Base-by-base conservation (phyloP, 2,797 vertebrate species). In the Bryconaethiops microstoma region DNA sequence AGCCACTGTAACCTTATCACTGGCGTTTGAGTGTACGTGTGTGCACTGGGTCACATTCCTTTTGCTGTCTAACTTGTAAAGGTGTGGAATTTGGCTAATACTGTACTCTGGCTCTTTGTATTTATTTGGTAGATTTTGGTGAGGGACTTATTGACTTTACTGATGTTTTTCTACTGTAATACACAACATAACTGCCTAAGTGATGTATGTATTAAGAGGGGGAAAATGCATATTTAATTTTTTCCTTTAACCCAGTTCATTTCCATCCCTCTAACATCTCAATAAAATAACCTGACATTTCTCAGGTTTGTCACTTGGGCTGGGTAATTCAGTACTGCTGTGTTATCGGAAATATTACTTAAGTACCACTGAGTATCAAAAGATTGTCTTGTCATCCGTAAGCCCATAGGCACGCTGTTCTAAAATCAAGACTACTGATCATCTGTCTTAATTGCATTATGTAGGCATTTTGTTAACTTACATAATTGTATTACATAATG, bases 41-140 rank as follows among this genome's bases (percentile, higher is more conserved):
- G 62, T 64, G 12, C 64, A 54, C n/a, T 35, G 19, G 70, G 76
- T 45, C 48, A 60, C 71, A 78, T 70, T 74, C 2, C 21, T 77
- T 48, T 69, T 62, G 16, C 35, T n/a, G 16, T 77, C 39, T 67
- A 73, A 73, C 69, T 45, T 57, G 1, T 71, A 55, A 19, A 40
- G 75, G 25, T 55, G 59, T 71, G 48, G 35, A 5, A 42, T 13
- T 52, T 17, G 4, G 48, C 14, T 39, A 14, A 64, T 59, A 5
- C 17, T 42, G 9, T 48, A 50, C 50, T 21, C 13, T 6, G 5
- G 13, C 7, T 10, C 7, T n/a, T 42, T 9, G 9, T 42, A 42
- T 42, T 42, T 42, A 42, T 42, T 42, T 42, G 9, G 19, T 65
- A 55, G 25, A 19, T 14, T 7, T 62, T 14, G 7, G 25, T 42